These are phyloP conservation scores for Silurus glanis DNA, from an alignment of 2,113 vertebrate genomes.

Conservation along the genomic window DNA sequence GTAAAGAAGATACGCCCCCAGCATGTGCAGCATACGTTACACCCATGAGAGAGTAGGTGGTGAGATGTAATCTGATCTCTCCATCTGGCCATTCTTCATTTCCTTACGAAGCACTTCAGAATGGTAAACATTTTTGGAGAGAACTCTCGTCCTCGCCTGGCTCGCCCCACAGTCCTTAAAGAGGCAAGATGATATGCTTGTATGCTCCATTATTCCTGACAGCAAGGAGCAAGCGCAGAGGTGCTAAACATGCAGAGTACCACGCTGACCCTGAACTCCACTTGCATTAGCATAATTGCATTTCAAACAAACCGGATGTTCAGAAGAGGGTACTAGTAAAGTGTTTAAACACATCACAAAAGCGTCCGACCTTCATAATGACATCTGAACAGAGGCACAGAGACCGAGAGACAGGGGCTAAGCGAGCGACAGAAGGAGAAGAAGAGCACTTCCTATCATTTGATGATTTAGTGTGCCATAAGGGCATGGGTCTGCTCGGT, in stretches of 20 bases:
- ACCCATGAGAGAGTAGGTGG: background rate
- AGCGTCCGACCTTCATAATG: conserved; percentile 39
- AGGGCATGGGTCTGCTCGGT: background rate
- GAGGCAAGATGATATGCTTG: conserved; percentile 63
- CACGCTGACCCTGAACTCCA: conserved; percentile 59
- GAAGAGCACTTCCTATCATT: conserved; percentile 3
- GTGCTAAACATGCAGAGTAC: conserved; percentile 42
- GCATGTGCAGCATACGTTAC: background rate
- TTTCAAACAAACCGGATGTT: conserved; percentile 69
- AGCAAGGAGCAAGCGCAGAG: conserved; percentile 35
- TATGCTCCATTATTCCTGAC: conserved; percentile 69
- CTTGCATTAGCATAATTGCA: conserved; percentile 71
- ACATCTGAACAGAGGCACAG: conserved; percentile 8
- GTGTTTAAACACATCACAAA: conserved; percentile 14
- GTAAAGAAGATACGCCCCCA: background rate
- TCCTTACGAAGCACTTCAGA: conserved; percentile 32
- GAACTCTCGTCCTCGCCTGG: conserved; percentile 22
- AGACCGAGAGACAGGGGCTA: background rate
- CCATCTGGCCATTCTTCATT: background rate
- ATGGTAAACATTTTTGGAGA: conserved; percentile 46
- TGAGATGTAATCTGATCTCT: conserved; percentile 18
- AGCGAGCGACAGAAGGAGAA: background rate
- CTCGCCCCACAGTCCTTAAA: conserved; percentile 41
- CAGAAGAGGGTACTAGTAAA: conserved; percentile 55
- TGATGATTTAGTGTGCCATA: conserved; percentile 19